Conservation (phyloP, 2,797 vertebrate genomes). For the Nothura maculosa region DNA sequence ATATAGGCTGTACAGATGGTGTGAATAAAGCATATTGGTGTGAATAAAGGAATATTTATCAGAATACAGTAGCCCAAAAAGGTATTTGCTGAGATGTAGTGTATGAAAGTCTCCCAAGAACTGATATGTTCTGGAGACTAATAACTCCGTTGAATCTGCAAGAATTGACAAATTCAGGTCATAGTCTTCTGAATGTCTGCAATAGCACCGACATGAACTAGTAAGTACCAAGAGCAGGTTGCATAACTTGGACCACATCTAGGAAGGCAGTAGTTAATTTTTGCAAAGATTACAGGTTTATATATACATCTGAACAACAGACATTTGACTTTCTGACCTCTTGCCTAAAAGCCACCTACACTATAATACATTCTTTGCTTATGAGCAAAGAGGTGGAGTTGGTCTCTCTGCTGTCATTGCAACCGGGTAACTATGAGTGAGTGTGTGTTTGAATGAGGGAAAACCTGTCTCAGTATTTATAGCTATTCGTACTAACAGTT, state of each 20-base stretch:
- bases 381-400: neutral
- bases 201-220: neutral
- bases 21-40: neutral
- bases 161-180: neutral
- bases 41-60: neutral
- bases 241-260: neutral
- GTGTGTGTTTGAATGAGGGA: neutral
- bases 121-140: neutral
- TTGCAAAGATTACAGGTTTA: neutral
- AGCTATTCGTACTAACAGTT: neutral
- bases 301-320: neutral
- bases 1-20: neutral
- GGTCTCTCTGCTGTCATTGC: neutral
- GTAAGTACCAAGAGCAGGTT: neutral
- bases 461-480: neutral
- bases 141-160: neutral
- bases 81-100: neutral
- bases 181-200: neutral
- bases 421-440: neutral
- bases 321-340: neutral
- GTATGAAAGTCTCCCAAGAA: neutral
- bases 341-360: neutral
- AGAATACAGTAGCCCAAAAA: neutral
- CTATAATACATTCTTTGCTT: neutral
- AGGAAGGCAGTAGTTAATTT: neutral